Conservation (phyloP, 2,888 invertebrate genomes). For the Blastobasis lacticolella region DNA sequence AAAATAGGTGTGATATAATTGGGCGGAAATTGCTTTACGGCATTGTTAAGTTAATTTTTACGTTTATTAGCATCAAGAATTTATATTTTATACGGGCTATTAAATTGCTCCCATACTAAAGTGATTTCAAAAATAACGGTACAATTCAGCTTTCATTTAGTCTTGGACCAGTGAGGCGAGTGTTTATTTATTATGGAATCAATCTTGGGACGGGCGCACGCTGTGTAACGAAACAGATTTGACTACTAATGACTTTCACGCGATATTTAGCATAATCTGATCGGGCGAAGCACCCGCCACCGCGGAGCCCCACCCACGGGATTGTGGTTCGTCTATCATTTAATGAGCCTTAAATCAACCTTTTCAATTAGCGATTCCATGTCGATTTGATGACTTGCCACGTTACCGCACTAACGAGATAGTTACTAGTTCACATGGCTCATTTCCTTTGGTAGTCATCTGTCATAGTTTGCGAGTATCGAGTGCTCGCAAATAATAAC, state of each 20-base stretch:
- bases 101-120: too few relatives aligned
- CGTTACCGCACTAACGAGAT: neutral
- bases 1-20: too few relatives aligned
- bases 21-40: too few relatives aligned
- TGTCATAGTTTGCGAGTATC: constrained; percentile 10
- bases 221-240: constrained; percentile 15
- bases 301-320: neutral
- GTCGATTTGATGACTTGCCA: neutral
- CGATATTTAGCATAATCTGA: constrained; percentile 11
- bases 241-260: constrained; percentile 16
- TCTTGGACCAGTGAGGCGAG: neutral
- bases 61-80: too few relatives aligned
- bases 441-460: neutral
- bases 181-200: constrained; percentile 13
- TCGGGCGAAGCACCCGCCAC: neutral
- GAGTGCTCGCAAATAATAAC: neutral
- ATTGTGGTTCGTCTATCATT: neutral
- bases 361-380: neutral
- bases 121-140: too few relatives aligned
- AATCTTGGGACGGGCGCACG: constrained; percentile 7
- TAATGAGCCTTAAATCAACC: neutral
- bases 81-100: too few relatives aligned
- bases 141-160: too few relatives aligned
- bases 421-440: neutral
- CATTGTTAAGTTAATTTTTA: too few relatives aligned